phyloP scores from a whole-genome alignment of 2,888 invertebrate genomes.

The Drosophila paramelanica region DNA sequence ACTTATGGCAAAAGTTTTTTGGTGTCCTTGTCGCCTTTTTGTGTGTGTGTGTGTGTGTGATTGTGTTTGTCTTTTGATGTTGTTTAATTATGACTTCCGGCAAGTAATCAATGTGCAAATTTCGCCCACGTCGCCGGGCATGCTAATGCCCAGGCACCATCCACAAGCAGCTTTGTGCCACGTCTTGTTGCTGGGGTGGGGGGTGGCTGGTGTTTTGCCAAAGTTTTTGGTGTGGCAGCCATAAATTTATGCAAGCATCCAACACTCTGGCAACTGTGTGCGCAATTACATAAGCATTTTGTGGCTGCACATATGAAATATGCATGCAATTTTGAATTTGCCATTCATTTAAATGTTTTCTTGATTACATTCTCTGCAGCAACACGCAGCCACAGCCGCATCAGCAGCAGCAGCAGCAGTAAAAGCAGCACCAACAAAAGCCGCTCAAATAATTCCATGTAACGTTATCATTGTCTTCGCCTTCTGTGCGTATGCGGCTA shows the following conservation, averaged over 20 bases:
- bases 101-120: slow-evolving; percentile 78
- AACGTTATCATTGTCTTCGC: slow-evolving; percentile 69
- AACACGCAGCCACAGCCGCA: slow-evolving; percentile 24
- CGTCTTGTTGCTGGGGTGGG: slow-evolving; percentile 9
- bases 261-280: slow-evolving; percentile 46
- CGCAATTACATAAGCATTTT: slow-evolving; percentile 75
- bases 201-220: slow-evolving; percentile 18
- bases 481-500: slow-evolving; percentile 55
- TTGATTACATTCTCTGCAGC: slow-evolving; percentile 70
- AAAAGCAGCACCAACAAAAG: slow-evolving; percentile 34
- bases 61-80: slow-evolving; percentile 53
- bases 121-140: slow-evolving; percentile 49
- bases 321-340: slow-evolving; percentile 78
- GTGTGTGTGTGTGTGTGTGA: slow-evolving; percentile 5
- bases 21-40: slow-evolving; percentile 13
- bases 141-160: slow-evolving; percentile 43
- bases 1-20: slow-evolving; percentile 52
- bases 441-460: slow-evolving; percentile 59
- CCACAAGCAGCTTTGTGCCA: slow-evolving; percentile 23
- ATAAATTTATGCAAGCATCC: slow-evolving; percentile 69
- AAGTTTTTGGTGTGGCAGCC: slow-evolving; percentile 53
- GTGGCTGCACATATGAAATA: slow-evolving; percentile 77
- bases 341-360: slow-evolving; percentile 78
- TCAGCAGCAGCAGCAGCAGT: slow-evolving; percentile 14
- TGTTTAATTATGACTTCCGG: slow-evolving; percentile 78